A percentile compares a stretch with the other conserved stretches of the same genome.
Evolutionary conservation across 2,888 invertebrate genomes (phyloP).

Genomic region (Pharmacophagus antenor): DNA sequence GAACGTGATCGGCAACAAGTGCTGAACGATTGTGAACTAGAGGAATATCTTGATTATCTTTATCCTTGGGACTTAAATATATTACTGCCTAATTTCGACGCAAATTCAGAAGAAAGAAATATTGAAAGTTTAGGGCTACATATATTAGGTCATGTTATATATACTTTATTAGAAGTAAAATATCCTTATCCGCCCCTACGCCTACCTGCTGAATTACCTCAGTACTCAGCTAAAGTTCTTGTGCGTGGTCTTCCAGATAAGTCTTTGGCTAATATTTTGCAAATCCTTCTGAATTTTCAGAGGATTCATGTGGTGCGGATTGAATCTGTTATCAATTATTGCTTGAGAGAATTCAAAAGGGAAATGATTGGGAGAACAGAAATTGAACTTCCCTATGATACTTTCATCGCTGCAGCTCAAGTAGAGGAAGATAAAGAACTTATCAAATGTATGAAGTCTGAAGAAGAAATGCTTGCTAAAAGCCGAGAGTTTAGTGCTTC

Average conservation of each 20-base stretch:
- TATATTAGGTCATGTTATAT: conserved; percentile 77
- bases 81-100: conserved; percentile 64
- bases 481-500: conserved; percentile 47
- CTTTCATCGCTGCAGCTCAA: conserved; percentile 51
- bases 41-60: conserved; percentile 76
- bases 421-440: conserved; percentile 60
- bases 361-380: conserved; percentile 77
- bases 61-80: conserved; percentile 78
- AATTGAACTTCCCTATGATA: conserved; percentile 69
- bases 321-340: conserved; percentile 80
- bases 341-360: conserved; percentile 74
- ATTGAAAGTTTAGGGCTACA: conserved; percentile 65
- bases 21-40: conserved; percentile 78
- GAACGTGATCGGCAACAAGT: conserved; percentile 78
- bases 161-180: conserved; percentile 73
- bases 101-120: conserved; percentile 66
- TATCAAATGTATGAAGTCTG: conserved; percentile 58
- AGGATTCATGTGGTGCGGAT: conserved; percentile 69
- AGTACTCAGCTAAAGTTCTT: conserved; percentile 60
- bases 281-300: conserved; percentile 57
- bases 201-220: conserved; percentile 59
- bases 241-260: conserved; percentile 69
- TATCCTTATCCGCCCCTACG: conserved; percentile 64
- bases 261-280: conserved; percentile 62
- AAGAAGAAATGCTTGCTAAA: conserved; percentile 53